A percentile compares a stretch with the other conserved stretches of the same genome.
phyloP scores from a whole-genome alignment of 1,140 invertebrate genomes.

The Camponotus pennsylvanicus region DNA sequence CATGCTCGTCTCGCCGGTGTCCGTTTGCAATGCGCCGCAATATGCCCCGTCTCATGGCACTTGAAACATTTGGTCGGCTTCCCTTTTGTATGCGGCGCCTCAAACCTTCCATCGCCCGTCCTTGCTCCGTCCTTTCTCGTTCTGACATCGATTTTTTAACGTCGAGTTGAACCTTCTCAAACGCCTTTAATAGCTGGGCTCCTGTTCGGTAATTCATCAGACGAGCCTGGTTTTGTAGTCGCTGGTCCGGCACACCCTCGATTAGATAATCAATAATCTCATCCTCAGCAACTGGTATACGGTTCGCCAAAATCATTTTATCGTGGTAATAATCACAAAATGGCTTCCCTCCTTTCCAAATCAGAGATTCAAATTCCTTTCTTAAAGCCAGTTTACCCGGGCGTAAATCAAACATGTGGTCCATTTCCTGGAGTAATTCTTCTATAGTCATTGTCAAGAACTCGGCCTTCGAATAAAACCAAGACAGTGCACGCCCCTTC shows the following conservation, averaged over 20 bases:
- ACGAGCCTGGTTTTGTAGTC: neutral
- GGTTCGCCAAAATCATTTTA: neutral
- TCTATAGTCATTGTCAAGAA: neutral
- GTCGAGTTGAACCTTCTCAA: too few relatives aligned
- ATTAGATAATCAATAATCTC: neutral
- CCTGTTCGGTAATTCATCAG: neutral
- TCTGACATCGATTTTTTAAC: too few relatives aligned
- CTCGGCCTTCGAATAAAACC: neutral
- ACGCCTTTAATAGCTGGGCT: neutral
- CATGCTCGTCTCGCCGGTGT: neutral
- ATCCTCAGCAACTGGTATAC: neutral
- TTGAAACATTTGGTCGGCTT: too few relatives aligned
- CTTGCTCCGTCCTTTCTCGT: too few relatives aligned
- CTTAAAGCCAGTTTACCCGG: neutral
- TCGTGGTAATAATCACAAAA: slow-evolving; percentile 5
- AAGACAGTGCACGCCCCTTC: neutral
- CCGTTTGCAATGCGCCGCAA: too few relatives aligned
- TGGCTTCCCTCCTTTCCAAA: neutral
- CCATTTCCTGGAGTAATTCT: neutral
- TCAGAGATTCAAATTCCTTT: neutral
- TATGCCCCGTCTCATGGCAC: too few relatives aligned
- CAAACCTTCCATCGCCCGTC: too few relatives aligned
- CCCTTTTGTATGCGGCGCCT: too few relatives aligned
- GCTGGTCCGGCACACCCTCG: neutral
- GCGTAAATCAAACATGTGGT: neutral